Conservation (phyloP, 2,113 vertebrate species). For the Trogon surrucura region DNA sequence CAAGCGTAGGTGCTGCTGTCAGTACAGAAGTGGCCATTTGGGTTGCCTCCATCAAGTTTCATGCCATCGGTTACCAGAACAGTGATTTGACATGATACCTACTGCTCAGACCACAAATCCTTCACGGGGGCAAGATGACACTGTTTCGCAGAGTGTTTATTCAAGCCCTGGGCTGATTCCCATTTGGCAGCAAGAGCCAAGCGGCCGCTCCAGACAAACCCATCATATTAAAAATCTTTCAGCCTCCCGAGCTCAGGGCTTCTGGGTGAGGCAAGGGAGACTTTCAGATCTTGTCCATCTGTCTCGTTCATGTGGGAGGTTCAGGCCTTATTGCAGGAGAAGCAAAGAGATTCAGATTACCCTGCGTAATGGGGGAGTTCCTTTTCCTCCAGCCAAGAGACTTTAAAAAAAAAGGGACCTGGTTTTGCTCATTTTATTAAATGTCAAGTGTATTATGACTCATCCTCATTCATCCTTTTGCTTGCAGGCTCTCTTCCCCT, state of each 20-base stretch:
- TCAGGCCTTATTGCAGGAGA: not conserved
- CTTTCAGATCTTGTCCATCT: not conserved
- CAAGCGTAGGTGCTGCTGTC: not conserved
- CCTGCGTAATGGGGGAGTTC: slow-evolving; percentile 17
- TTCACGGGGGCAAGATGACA: not conserved
- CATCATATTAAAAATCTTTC: not conserved
- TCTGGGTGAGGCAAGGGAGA: not conserved
- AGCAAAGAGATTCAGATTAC: slow-evolving; percentile 13
- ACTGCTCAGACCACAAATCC: not conserved
- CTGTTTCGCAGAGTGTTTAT: not conserved
- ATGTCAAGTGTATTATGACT: slow-evolving; percentile 62
- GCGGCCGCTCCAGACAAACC: not conserved
- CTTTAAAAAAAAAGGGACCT: not conserved
- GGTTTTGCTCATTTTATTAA: slow-evolving; percentile 26
- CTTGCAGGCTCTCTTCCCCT: slow-evolving; percentile 38
- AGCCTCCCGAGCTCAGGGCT: not conserved
- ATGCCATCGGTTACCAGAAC: not conserved
- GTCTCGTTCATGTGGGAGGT: not conserved
- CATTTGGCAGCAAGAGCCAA: not conserved
- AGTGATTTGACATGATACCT: not conserved
- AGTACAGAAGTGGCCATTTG: not conserved
- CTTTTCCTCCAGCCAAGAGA: slow-evolving; percentile 30
- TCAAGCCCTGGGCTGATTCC: not conserved
- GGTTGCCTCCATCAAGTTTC: not conserved
- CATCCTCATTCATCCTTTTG: slow-evolving; percentile 50